These are phyloP conservation scores for Barbus barbus DNA, from an alignment of 2,113 vertebrate species.

Conservation along the genomic window DNA sequence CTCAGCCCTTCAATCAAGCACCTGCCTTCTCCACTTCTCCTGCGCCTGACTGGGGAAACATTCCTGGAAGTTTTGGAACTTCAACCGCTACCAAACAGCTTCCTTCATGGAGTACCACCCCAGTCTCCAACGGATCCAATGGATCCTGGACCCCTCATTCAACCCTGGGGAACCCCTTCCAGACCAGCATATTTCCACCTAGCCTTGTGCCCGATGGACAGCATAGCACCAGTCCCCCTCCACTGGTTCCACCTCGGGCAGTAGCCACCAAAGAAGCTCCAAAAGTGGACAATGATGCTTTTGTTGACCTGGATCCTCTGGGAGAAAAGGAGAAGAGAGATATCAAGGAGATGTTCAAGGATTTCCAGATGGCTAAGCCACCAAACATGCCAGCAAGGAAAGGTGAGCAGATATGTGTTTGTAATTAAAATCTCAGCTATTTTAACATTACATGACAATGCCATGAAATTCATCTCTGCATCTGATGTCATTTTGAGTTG, in stretches of 20 bases:
- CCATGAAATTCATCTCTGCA: background rate
- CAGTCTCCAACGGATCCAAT: constrained; percentile 47
- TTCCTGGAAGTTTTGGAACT: constrained; percentile 64
- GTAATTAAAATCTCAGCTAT: background rate
- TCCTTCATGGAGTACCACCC: constrained; percentile 70
- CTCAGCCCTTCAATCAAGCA: constrained; percentile 66
- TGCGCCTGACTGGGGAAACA: constrained; percentile 71
- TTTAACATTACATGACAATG: background rate
- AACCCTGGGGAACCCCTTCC: constrained; percentile 54
- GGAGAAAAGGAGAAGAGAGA: constrained; percentile 80
- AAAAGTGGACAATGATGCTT: constrained; percentile 78
- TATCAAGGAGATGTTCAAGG: constrained; percentile 86
- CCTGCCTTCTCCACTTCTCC: constrained; percentile 63
- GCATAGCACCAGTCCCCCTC: constrained; percentile 50
- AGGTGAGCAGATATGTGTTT: constrained; percentile 71
- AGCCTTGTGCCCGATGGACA: constrained; percentile 13
- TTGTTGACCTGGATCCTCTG: constrained; percentile 82
- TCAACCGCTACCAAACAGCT: constrained; percentile 56
- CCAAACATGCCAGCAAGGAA: constrained; percentile 78
- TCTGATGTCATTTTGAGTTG: background rate
- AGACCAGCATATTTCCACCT: constrained; percentile 42
- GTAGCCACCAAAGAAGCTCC: constrained; percentile 66
- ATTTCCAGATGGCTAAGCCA: constrained; percentile 82
- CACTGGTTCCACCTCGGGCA: constrained; percentile 51
- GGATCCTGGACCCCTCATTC: constrained; percentile 47